Conservation (phyloP, 2,113 vertebrate genomes). For the Pachyramphus minor region DNA sequence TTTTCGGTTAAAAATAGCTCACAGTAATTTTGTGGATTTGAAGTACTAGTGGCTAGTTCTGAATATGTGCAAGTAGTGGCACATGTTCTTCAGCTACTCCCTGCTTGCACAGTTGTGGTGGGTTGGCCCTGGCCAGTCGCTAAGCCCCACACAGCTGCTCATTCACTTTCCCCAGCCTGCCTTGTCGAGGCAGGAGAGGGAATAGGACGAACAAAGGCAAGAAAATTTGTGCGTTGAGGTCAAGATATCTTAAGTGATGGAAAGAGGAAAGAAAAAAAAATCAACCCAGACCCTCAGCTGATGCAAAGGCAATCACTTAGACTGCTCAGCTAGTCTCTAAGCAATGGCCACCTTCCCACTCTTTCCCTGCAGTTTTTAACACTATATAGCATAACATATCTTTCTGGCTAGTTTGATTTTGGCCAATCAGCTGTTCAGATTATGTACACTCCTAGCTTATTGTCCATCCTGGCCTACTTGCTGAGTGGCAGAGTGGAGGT, state of each 20-base stretch:
- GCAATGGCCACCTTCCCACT: not conserved
- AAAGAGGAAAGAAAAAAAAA: not conserved
- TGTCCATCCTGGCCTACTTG: not conserved
- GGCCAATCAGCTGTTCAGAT: not conserved
- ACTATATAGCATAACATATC: not conserved
- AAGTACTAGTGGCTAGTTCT: not conserved
- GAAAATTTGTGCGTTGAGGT: not conserved
- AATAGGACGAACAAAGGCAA: not conserved
- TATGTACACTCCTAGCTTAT: accelerated
- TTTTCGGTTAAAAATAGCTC: not conserved
- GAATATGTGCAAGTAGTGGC: not conserved
- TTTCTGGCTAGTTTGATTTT: no score
- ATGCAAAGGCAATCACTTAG: not conserved
- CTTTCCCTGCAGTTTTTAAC: not conserved
- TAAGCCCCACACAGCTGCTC: not conserved
- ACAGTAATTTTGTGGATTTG: not conserved
- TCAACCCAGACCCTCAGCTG: not conserved
- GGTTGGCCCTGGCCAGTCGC: not conserved
- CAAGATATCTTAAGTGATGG: not conserved
- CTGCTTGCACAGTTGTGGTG: not conserved
- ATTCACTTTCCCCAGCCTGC: accelerated
- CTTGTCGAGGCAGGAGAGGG: not conserved
- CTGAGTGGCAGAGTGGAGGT: not conserved
- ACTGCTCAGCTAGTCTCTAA: not conserved
- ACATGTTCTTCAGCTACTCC: not conserved